Evolutionary conservation across 2,888 invertebrate species (phyloP).

Genomic region (Scaptomyza polygonia): DNA sequence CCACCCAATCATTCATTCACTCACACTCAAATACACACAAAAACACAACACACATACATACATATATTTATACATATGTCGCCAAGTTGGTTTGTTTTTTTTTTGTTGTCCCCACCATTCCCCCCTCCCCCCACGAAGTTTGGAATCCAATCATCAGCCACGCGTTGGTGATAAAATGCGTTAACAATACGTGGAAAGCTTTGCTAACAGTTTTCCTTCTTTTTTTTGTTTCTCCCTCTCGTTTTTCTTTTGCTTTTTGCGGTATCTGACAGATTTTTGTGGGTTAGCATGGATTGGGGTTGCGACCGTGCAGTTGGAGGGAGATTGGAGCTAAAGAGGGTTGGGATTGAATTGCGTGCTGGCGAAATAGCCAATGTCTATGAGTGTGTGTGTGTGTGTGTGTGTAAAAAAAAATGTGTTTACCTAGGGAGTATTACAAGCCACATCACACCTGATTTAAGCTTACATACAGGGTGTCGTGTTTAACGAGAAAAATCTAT

Average conservation of each 20-base stretch:
- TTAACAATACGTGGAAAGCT: constrained; percentile 80
- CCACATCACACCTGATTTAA: constrained; percentile 70
- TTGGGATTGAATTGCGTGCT: constrained; percentile 43
- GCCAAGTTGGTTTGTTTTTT: constrained; percentile 16
- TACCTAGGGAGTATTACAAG: constrained; percentile 53
- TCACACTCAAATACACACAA: background rate
- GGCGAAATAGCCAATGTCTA: constrained; percentile 35
- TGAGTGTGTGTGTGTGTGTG: background rate
- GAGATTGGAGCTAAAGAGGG: background rate
- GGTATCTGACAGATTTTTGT: constrained; percentile 80
- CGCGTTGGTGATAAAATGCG: constrained; percentile 82
- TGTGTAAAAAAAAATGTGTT: constrained; percentile 1
- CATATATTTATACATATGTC: constrained; percentile 4
- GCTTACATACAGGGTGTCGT: constrained; percentile 13
- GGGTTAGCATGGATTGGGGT: constrained; percentile 44
- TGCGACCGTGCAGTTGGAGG: background rate
- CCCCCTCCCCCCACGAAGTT: constrained; percentile 45
- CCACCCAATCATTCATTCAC: background rate
- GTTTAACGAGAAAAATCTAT: too few species aligned
- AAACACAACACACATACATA: constrained; percentile 5
- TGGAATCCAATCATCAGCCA: constrained; percentile 81
- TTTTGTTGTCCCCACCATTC: background rate
- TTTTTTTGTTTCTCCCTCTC: constrained; percentile 26
- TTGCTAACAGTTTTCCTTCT: constrained; percentile 76
- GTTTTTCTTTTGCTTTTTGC: constrained; percentile 42